These are phyloP conservation scores for Neomorphus geoffroyi DNA, from an alignment of 2,797 vertebrate genomes.

Conservation along the genomic window DNA sequence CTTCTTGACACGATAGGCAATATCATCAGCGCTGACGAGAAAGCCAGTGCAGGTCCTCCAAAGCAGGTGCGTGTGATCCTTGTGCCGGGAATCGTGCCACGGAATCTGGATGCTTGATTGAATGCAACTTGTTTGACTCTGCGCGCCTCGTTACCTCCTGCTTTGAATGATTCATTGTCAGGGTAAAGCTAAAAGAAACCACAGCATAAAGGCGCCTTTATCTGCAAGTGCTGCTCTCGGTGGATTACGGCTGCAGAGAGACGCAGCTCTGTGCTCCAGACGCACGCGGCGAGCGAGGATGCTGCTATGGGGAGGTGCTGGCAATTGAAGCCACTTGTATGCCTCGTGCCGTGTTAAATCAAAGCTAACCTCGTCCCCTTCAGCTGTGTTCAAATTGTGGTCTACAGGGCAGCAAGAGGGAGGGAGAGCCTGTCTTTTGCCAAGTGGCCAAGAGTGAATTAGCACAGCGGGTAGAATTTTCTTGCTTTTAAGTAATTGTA, in stretches of 20 bases:
- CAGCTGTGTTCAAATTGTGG: not conserved
- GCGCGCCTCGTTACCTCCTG: not conserved
- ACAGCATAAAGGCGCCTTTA: not conserved
- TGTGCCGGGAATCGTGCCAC: not conserved
- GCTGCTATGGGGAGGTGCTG: not conserved
- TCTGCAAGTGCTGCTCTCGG: not conserved
- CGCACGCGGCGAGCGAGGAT: fast-evolving
- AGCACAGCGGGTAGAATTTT: not conserved
- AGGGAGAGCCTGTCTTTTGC: not conserved
- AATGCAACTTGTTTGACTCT: not conserved
- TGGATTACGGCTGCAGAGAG: not conserved
- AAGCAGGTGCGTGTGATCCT: not conserved
- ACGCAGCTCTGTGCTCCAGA: not conserved
- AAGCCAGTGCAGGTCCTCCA: fast-evolving
- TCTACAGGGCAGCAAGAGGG: not conserved
- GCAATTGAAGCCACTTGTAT: not conserved
- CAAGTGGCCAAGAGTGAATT: conserved; percentile 23
- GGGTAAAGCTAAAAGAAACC: not conserved
- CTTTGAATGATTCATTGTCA: conserved; percentile 24
- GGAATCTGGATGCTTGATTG: not conserved
- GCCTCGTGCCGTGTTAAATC: not conserved
- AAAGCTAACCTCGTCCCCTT: not conserved
- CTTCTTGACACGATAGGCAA: not conserved
- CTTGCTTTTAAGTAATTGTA: conserved; percentile 28
- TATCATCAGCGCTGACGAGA: not conserved